phyloP scores from a whole-genome alignment of 2,888 invertebrate genomes.

The Calliphora vomitoria region DNA sequence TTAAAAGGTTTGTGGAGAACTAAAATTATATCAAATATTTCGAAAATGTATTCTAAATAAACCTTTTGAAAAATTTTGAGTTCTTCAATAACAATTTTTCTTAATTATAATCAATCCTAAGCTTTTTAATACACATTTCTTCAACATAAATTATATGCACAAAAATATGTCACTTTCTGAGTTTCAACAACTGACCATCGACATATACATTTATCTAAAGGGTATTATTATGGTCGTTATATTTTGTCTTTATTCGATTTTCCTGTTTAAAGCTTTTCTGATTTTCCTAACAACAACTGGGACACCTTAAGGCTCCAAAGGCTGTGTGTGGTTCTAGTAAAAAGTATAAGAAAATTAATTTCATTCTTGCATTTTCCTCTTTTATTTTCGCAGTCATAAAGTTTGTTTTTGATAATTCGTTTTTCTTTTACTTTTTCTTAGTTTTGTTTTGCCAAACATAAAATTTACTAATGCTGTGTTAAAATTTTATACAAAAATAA shows the following conservation, averaged over 20 bases:
- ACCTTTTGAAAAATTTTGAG: no score
- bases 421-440: neutral
- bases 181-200: no score
- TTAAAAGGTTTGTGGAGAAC: conserved; percentile 35
- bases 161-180: no score
- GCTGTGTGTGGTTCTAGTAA: neutral
- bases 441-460: neutral
- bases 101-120: no score
- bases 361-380: neutral
- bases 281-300: conserved; percentile 38
- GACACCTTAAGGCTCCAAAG: conserved; percentile 38
- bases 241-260: no score
- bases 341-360: conserved; percentile 23
- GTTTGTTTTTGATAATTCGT: conserved; percentile 8
- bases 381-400: conserved; percentile 7
- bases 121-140: no score
- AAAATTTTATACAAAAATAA: conserved; percentile 6
- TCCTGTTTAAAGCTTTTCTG: neutral
- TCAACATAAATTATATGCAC: no score
- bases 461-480: neutral
- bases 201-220: neutral
- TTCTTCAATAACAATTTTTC: no score
- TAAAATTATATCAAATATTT: neutral
- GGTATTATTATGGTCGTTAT: neutral
- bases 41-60: no score